Evolutionary conservation across 2,797 vertebrate genomes (phyloP), one percentile per base, ranked within the genome.

Genomic region (Anguilla marmorata): DNA sequence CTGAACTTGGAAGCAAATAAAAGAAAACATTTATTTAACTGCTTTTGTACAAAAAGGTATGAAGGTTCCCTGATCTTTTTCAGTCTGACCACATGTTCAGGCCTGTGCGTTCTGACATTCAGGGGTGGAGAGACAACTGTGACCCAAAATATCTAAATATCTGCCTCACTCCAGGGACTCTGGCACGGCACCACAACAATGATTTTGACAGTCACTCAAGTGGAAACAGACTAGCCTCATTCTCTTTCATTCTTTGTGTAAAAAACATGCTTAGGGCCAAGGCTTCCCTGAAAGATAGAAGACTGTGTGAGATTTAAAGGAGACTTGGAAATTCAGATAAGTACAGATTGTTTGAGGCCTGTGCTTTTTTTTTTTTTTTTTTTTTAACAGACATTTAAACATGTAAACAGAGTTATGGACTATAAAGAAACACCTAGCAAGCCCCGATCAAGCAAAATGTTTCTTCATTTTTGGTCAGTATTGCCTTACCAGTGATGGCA

Each of bases 171-270:
- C 66, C 27, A 21, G 16, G n/a, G 58, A 63, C 19, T 60, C 86
- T 63, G 87, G 45, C 82, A 72, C 82, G 52, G 80, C 56, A 74
- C 80, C 83, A 37, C 60, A 85, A 72, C 56, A 74, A 37, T 27
- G 21, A n/a, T 74, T 52, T 86, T 60, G 37, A 66, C 58, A 66
- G 45, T 30, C 48, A 37, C 41, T 52, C 45, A 27, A 84, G 50
- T 16, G 58, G 50, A 84, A 50, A 87, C 56, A 84, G 54, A 84
- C 45, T 12, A n/a, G 84, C 85, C 45, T 7, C 85, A 41, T 86
- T 24, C 24, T 6, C 14, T 50, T 82, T 48, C 21, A 48, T 82
- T n/a, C 45, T 82, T 48, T 45, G 37, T 27, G 45, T 0, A 33
- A 85, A 85, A 69, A 58, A 86, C n/a, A 66, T 63, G 56, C 52